These are phyloP conservation scores for Brenthis ino DNA, from an alignment of 2,888 invertebrate species.

Conservation along the genomic window DNA sequence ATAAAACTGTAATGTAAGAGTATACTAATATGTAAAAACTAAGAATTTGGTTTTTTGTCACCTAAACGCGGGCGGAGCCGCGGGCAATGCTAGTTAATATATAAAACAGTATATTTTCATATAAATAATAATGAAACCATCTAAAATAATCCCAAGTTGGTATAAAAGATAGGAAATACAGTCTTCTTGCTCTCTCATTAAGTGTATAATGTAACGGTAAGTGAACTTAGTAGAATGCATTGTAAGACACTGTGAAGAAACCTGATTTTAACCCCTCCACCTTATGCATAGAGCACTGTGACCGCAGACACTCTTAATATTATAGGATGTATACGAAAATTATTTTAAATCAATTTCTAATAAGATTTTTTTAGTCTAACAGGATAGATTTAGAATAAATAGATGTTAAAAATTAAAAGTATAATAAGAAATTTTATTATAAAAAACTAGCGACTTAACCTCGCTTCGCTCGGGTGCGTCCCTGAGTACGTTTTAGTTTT, in stretches of 20 bases:
- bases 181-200: background rate
- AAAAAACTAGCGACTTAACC: too few relatives aligned
- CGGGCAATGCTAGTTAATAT: too few relatives aligned
- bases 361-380: background rate
- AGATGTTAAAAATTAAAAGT: too few relatives aligned
- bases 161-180: background rate
- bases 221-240: background rate
- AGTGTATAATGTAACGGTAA: constrained; percentile 10
- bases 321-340: background rate
- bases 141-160: background rate
- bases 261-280: constrained; percentile 42
- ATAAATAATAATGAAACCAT: background rate
- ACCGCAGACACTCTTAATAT: constrained; percentile 14
- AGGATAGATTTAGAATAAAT: too few relatives aligned
- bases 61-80: too few relatives aligned
- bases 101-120: too few relatives aligned
- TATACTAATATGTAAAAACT: too few relatives aligned
- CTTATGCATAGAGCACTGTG: constrained; percentile 29
- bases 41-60: too few relatives aligned
- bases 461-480: too few relatives aligned
- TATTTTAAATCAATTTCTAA: background rate
- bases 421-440: too few relatives aligned
- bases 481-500: too few relatives aligned
- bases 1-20: too few relatives aligned
- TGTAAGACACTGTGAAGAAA: constrained; percentile 39